Conservation (phyloP, 2,888 invertebrate species). For the Oscheius myriophilus region DNA sequence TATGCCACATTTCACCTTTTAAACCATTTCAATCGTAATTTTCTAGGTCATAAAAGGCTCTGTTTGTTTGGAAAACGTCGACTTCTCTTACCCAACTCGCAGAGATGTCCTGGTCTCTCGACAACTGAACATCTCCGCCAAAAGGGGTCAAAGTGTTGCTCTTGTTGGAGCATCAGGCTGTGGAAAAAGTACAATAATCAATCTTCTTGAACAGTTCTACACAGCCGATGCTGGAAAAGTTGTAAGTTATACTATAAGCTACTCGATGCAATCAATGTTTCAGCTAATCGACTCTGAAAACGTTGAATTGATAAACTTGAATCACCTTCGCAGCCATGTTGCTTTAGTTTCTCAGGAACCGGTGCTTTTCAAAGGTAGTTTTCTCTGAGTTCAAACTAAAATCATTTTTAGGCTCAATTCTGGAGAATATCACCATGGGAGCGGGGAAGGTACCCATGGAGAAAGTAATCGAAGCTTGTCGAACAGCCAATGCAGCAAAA, state of each 20-base stretch:
- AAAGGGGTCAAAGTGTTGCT: constrained; percentile 71
- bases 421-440: constrained; percentile 46
- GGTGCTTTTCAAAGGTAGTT: constrained; percentile 42
- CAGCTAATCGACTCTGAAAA: constrained; percentile 42
- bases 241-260: constrained; percentile 34
- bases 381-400: neutral
- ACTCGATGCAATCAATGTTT: neutral
- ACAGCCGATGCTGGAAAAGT: constrained; percentile 67
- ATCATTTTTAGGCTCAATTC: constrained; percentile 36
- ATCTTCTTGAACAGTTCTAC: constrained; percentile 72
- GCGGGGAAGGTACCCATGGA: constrained; percentile 33
- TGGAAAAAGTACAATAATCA: constrained; percentile 72
- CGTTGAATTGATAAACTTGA: constrained; percentile 35
- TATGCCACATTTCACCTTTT: too few species aligned
- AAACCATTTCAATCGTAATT: too few species aligned
- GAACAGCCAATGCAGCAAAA: constrained; percentile 42
- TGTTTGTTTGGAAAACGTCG: constrained; percentile 79
- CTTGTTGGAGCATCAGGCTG: constrained; percentile 72
- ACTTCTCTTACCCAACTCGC: constrained; percentile 85
- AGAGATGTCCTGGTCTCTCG: constrained; percentile 80
- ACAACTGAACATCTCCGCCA: constrained; percentile 70
- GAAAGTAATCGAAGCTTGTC: constrained; percentile 42
- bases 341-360: constrained; percentile 59
- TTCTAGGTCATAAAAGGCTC: constrained; percentile 74
- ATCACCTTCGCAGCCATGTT: constrained; percentile 50